Evolutionary conservation across 2,113 vertebrate species (phyloP), one percentile per base, ranked within the genome.

Genomic region (Callithrix jacchus): DNA sequence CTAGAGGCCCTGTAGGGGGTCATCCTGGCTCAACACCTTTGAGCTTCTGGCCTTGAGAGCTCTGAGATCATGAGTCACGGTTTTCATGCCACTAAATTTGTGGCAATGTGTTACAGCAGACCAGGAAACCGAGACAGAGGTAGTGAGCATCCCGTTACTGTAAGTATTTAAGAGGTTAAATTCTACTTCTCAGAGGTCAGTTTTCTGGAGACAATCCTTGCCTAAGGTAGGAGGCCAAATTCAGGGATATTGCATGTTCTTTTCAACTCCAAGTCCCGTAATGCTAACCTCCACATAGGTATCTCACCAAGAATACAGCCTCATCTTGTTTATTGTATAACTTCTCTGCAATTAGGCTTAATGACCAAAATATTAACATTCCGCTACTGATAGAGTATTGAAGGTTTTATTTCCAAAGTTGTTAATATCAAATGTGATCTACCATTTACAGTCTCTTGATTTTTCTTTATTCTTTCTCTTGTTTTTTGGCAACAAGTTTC

Each of bases 401-500:
- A 14, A 84, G 20, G 27, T 64, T 93, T 91, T 91, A 35, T 84
- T 88, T 91, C 49, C 83, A 79, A 68, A 83, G 35, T 52, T 81
- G 52, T 71, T 94, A 30, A 64, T 23, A 54, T 17, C 7, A 58
- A 76, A 81, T 49, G 81, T 80, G 61, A 87, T 82, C 76, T 64
- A 81, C 68, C n/a, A 64, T 64, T 89, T 91, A 73, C 3, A 64
- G 7, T 88, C 47, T 90, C 68, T 58, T 89, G 47, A 25, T 45
- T 87, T 93, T 80, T n/a, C 25, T 47, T 68, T 82, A 68, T 86
- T 45, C 21, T 56, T 40, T 6, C 32, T 54, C 13, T 54, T 25
- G 45, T 70, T 23, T 93, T 54, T 27, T 90, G 68, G 94, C 54
- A 92, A 87, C 68, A 97, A 94, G 87, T 16, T 93, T 76, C 45